These are phyloP conservation scores for Cinclus cinclus DNA, from an alignment of 2,113 vertebrate genomes.

Conservation along the genomic window DNA sequence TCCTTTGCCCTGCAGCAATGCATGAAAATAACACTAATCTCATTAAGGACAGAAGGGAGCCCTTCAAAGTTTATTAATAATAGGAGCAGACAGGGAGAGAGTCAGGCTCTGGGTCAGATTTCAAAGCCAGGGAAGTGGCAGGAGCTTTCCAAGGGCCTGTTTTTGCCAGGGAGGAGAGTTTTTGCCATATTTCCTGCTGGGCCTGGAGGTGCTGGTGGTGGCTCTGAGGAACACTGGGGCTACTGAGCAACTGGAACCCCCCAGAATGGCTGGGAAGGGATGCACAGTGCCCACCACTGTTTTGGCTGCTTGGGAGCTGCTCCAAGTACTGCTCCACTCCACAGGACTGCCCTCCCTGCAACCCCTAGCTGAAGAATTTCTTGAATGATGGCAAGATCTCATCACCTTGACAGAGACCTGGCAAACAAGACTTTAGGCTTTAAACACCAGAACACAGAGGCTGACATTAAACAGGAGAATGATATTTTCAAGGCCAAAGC, in stretches of 20 bases:
- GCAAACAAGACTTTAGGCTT: neutral
- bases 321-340: neutral
- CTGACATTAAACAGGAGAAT: neutral
- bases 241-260: neutral
- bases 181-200: neutral
- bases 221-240: neutral
- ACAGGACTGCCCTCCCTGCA: neutral
- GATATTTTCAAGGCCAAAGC: neutral
- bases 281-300: neutral
- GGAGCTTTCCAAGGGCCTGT: conserved; percentile 12
- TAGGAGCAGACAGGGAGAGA: conserved; percentile 63
- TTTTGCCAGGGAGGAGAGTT: neutral
- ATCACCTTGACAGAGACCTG: neutral
- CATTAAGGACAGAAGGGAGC: conserved; percentile 73
- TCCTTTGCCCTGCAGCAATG: conserved; percentile 61
- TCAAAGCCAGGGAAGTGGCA: conserved; percentile 62
- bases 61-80: conserved; percentile 74
- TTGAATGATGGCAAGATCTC: neutral
- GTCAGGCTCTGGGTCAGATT: conserved; percentile 61
- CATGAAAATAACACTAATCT: conserved; percentile 75
- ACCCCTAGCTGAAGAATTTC: neutral
- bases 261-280: neutral
- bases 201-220: neutral
- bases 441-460: neutral
- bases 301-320: neutral